Base-by-base conservation (phyloP, 2,888 invertebrate species). In the Orthosia gothica region DNA sequence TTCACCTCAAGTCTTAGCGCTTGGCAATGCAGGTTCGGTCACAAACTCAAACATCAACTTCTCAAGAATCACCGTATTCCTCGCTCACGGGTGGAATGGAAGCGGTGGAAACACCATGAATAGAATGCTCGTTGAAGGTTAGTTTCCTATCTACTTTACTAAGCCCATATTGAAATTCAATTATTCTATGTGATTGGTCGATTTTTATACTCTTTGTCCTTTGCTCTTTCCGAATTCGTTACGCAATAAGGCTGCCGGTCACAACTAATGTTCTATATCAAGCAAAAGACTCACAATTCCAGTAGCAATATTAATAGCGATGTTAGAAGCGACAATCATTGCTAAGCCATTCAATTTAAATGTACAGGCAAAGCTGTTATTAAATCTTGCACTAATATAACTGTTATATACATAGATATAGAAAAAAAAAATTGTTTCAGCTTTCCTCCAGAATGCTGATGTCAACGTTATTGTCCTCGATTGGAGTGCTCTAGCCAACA, bases 401-500 rank as follows among this genome's bases (percentile, higher is more conserved):
- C 18, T 20, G 15, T 47, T 20, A 23, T 20, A 47, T 23, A n/a
- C 3, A 0, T 5, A 12, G 7, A 13, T 20, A 26, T 20, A n/a
- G 7, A 45, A 62, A 5, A n/a, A 20, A 11, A 13, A 3, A 16
- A 64, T 16, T 72, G 49, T 91, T 91, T 50, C 85, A 94, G 94
- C 92, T 59, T 94, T 94, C 66, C 90, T 94, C 2, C 76, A 90
- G 66, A 72, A 88, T 32, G 81, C 70, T 65, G 94, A 95, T 70
- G 90, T 93, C 52, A 97, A 96, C 83, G 91, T 96, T 1, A 93
- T 97, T 54, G 93, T 94, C 3, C 89, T 96, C 0, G 96, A 96
- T 81, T 97, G 96, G 96, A 91, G 88, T n/a, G 80, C 81, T 0
- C 84, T 95, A 12, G 95, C 96, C 5, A 91, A 91, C 63, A 91